phyloP scores from a whole-genome alignment of 2,113 vertebrate species.

The Seriola quinqueradiata region DNA sequence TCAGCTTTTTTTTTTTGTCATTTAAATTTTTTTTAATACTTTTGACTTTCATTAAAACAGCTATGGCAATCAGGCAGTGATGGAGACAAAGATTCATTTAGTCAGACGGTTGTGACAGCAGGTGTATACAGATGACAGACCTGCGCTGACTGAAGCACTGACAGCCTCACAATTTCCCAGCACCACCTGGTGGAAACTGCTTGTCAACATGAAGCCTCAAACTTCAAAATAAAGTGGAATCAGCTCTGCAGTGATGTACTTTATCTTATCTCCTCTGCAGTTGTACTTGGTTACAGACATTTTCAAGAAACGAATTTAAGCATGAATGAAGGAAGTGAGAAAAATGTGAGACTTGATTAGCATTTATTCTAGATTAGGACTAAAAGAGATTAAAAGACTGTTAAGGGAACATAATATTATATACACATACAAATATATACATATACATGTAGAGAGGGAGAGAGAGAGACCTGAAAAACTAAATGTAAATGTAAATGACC shows the following conservation, averaged over 20 bases:
- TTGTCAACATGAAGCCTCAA: slow-evolving; percentile 17
- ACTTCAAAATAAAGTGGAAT: not conserved
- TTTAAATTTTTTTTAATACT: too few species aligned
- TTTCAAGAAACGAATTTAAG: not conserved
- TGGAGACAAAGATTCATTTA: slow-evolving; percentile 12
- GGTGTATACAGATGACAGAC: slow-evolving; percentile 4
- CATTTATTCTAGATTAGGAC: too few species aligned
- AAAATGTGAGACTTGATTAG: not conserved
- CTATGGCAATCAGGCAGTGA: slow-evolving; percentile 7
- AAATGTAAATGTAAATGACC: too few species aligned
- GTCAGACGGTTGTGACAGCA: slow-evolving; percentile 34
- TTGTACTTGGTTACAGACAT: not conserved
- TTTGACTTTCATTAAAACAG: slow-evolving; percentile 14
- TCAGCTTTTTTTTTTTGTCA: not conserved
- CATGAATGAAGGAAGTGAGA: not conserved
- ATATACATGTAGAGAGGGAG: too few species aligned
- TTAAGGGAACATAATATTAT: too few species aligned
- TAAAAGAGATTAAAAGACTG: too few species aligned
- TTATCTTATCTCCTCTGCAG: not conserved
- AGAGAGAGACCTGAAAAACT: too few species aligned
- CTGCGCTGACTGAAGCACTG: not conserved
- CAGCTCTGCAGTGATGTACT: not conserved
- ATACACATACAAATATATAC: too few species aligned
- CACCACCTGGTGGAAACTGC: slow-evolving; percentile 59
- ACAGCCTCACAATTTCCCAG: slow-evolving; percentile 23